These are phyloP conservation scores for Andrena camellia DNA, from an alignment of 2,888 invertebrate genomes.

Conservation along the genomic window DNA sequence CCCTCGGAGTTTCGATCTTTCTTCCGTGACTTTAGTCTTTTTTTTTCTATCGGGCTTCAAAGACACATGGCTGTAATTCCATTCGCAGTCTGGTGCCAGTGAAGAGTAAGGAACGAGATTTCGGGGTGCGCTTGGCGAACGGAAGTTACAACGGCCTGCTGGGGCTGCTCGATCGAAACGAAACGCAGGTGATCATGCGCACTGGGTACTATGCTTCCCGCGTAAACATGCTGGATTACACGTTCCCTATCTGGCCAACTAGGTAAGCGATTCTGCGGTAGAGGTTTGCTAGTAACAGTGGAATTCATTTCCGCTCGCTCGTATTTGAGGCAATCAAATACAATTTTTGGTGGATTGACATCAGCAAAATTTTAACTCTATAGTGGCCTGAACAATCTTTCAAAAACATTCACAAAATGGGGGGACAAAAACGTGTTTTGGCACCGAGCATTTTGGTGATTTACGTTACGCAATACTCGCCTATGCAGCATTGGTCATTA, in stretches of 20 bases:
- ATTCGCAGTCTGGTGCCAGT: constrained; percentile 48
- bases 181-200: constrained; percentile 42
- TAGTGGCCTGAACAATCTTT: too few species aligned
- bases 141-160: constrained; percentile 36
- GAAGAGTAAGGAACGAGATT: background rate
- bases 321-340: too few species aligned
- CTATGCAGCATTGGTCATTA: too few species aligned
- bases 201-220: constrained; percentile 26
- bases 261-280: constrained; percentile 27
- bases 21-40: background rate
- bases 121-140: constrained; percentile 31
- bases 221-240: constrained; percentile 20
- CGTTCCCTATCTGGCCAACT: constrained; percentile 43
- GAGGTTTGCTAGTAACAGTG: background rate
- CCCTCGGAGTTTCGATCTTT: background rate
- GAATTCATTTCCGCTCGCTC: too few species aligned
- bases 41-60: background rate
- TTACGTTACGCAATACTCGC: too few species aligned
- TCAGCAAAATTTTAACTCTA: too few species aligned
- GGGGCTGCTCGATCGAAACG: constrained; percentile 14
- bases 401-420: too few species aligned
- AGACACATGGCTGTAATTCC: background rate
- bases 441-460: too few species aligned
- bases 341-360: too few species aligned
- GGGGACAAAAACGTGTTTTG: too few species aligned